phyloP scores from a whole-genome alignment of 2,797 vertebrate species.

The Eulemur mongoz region DNA sequence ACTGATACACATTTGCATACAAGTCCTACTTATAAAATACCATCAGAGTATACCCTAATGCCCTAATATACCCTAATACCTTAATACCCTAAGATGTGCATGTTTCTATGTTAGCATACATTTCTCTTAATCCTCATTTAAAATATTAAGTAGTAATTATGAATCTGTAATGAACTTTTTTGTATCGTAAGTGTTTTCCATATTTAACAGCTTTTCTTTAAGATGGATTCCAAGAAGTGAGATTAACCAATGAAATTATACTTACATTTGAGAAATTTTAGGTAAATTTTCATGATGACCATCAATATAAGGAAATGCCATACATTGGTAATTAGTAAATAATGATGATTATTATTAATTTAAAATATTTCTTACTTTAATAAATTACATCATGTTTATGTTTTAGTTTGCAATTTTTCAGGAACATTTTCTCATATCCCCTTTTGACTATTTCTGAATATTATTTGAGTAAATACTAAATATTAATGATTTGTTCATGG shows the following conservation, averaged over 20 bases:
- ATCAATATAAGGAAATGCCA: background rate
- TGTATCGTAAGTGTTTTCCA: background rate
- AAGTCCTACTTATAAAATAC: background rate
- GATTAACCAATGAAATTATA: background rate
- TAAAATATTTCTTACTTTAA: background rate
- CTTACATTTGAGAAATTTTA: background rate
- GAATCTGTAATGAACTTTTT: background rate
- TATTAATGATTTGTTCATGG: too few species aligned
- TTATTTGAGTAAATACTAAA: background rate
- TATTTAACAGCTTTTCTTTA: background rate
- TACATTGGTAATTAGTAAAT: background rate
- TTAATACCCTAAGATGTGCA: too few species aligned
- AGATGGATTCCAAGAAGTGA: background rate
- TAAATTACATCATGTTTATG: background rate
- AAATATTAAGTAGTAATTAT: background rate
- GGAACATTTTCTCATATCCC: background rate
- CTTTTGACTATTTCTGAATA: background rate
- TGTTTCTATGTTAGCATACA: background rate
- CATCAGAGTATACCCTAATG: background rate
- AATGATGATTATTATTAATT: background rate
- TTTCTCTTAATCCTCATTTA: background rate
- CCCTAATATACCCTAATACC: too few species aligned
- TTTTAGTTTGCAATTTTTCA: background rate
- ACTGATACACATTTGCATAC: background rate
- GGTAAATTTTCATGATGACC: background rate